These are phyloP conservation scores for Chelon auratus DNA, from an alignment of 2,797 vertebrate genomes.

Conservation along the genomic window DNA sequence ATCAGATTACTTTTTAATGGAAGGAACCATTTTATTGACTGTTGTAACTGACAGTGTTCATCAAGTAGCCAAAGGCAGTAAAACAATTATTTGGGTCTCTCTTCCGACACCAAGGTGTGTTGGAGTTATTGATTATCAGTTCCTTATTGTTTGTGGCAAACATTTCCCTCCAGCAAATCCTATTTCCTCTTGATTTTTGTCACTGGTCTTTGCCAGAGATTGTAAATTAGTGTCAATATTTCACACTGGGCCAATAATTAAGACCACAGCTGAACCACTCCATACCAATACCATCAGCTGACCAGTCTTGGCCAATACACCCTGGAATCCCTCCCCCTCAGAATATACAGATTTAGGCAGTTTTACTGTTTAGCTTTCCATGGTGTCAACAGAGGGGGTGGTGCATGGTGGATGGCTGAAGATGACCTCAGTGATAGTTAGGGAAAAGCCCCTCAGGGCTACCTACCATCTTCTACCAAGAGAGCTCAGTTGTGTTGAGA, in stretches of 20 bases:
- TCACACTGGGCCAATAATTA: conserved; percentile 56
- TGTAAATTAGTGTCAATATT: conserved; percentile 50
- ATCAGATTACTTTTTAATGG: conserved; percentile 39
- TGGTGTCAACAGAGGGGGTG: conserved; percentile 45
- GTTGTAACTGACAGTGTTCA: conserved; percentile 18
- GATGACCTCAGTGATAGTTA: conserved; percentile 48
- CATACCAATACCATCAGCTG: conserved; percentile 56
- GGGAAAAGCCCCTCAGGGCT: conserved; percentile 67
- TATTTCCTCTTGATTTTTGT: conserved; percentile 50
- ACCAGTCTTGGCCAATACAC: conserved; percentile 39
- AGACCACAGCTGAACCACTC: conserved; percentile 51
- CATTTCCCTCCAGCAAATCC: conserved; percentile 41
- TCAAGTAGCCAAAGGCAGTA: conserved; percentile 13
- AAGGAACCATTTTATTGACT: conserved; percentile 28
- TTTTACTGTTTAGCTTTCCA: conserved; percentile 54
- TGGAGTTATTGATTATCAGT: conserved; percentile 63
- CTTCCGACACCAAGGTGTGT: conserved; percentile 1
- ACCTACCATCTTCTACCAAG: conserved; percentile 58
- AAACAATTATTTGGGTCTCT: conserved; percentile 17
- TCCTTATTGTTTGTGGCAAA: conserved; percentile 24
- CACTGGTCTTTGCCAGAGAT: conserved; percentile 17
- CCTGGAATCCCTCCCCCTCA: conserved; percentile 23
- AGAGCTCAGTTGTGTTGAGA: conserved; percentile 50
- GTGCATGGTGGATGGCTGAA: conserved; percentile 16
- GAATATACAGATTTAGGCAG: conserved; percentile 45